Base-by-base conservation (phyloP, 2,888 invertebrate genomes). In the Archaeoteleia sp. region DNA sequence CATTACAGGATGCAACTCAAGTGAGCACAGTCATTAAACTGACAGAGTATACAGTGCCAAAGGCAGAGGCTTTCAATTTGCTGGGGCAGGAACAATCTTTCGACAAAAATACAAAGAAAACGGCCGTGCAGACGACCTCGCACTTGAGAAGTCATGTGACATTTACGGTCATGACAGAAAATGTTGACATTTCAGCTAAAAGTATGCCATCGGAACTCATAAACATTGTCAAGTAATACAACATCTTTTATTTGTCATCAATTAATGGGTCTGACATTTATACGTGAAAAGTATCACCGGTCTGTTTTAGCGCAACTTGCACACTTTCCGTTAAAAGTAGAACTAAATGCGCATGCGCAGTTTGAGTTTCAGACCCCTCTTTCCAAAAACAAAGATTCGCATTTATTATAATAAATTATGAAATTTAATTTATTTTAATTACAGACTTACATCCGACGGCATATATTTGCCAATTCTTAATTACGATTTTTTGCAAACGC, bases 401-500 rank as follows among this genome's bases (percentile, higher is more conserved):
- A n/a, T 34, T 15, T 12, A 34, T 34, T 34, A 13, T 10, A 12
- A 27, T 43, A 43, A n/a, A 20, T n/a, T n/a, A 9, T 15, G 12
- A 23, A 12, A 35, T 42, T 13, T 46, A 32, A 17, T 9, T 46
- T 30, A 10, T 42, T 25, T 10, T 6, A 1, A 6, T 37, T 23
- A 25, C 20, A 66, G 66, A n/a, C 32, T 48, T n/a, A 54, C 37
- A 9, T 15, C 58, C 4, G 54, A 54, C 1, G 57, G 86, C 8
- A 89, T 90, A 80, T 95, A 95, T 80, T 86, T 96, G 65, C 97
- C 97, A 13, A 91, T 97, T 67, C 86, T 96, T 4, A 91, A 91
- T 75, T 90, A 93, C 70, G 95, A 97, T 86, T 91, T 93, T 70
- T 88, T 97, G 40, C 93, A 93, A 81, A 93, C 93, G 49, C 89